Conservation (phyloP, 2,797 vertebrate genomes). For the Potorous gilbertii region DNA sequence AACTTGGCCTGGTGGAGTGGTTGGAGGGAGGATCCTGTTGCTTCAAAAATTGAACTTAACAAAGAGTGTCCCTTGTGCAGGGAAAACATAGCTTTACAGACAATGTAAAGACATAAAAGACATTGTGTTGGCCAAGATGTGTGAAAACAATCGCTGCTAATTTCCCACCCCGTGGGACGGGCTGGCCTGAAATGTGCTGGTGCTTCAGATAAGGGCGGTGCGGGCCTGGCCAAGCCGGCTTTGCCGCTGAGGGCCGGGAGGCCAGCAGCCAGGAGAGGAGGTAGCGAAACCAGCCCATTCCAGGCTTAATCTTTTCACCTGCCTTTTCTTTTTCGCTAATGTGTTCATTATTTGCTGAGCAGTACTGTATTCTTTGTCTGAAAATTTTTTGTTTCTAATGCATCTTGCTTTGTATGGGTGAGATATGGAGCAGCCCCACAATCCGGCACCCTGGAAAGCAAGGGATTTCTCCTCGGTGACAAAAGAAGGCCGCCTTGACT, state of each 20-base stretch:
- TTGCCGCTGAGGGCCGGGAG: slow-evolving; percentile 85
- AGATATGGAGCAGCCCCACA: slow-evolving; percentile 96
- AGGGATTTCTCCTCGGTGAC: slow-evolving; percentile 94
- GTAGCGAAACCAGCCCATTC: slow-evolving; percentile 87
- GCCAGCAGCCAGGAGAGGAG: slow-evolving; percentile 87
- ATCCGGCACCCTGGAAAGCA: slow-evolving; percentile 93
- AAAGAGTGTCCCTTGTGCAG: slow-evolving; percentile 72
- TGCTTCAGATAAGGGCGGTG: slow-evolving; percentile 87
- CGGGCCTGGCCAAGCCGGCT: slow-evolving; percentile 80
- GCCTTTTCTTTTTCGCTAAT: slow-evolving; percentile 90
- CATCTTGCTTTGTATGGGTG: slow-evolving; percentile 94
- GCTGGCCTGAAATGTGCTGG: slow-evolving; percentile 82
- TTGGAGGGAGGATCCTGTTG: slow-evolving; percentile 69
- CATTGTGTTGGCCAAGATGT: slow-evolving; percentile 86
- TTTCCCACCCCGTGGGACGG: slow-evolving; percentile 87
- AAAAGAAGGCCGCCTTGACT: slow-evolving; percentile 99
- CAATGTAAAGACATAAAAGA: slow-evolving; percentile 85
- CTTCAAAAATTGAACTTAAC: slow-evolving; percentile 83
- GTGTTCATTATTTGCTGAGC: slow-evolving; percentile 95
- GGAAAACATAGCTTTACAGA: slow-evolving; percentile 79
- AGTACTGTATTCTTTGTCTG: slow-evolving; percentile 93
- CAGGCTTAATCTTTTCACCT: slow-evolving; percentile 91
- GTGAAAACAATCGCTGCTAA: slow-evolving; percentile 88
- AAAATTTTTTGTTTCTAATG: slow-evolving; percentile 89
- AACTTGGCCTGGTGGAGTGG: slow-evolving; percentile 7